phyloP scores from a whole-genome alignment of 1,140 invertebrate species.

The Arctopsyche grandis region DNA sequence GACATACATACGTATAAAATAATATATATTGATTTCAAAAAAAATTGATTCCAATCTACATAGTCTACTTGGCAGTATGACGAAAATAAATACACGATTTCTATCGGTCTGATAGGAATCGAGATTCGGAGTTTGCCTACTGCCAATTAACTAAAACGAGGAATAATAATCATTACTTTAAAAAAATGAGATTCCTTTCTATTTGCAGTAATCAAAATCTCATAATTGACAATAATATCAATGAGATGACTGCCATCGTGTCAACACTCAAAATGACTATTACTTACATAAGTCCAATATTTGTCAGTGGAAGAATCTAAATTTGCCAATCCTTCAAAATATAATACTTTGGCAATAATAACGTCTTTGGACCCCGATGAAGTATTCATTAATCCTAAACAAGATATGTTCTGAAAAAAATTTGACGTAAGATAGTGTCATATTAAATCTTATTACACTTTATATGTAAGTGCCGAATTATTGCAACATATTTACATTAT shows the following conservation, averaged over 20 bases:
- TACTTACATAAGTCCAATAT: slow-evolving; percentile 1
- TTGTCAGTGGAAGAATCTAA: background rate
- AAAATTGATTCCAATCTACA: no score
- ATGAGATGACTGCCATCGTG: background rate
- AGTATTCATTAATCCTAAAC: background rate
- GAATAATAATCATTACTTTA: no score
- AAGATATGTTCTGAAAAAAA: background rate
- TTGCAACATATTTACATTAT: slow-evolving; percentile 19
- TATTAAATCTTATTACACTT: background rate
- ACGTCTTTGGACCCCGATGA: no score
- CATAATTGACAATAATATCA: background rate
- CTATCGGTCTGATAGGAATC: no score
- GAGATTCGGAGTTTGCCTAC: no score
- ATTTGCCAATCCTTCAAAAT: background rate
- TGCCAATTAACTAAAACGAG: no score
- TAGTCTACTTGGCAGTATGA: no score
- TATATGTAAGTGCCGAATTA: background rate
- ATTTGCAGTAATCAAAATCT: background rate
- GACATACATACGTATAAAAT: no score
- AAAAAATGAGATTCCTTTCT: no score
- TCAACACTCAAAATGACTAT: background rate
- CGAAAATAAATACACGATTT: no score
- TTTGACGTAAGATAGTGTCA: no score
- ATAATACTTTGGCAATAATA: background rate
- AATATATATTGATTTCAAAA: no score